Base-by-base conservation (phyloP, 1,140 invertebrate genomes). In the Neelides sp. region DNA sequence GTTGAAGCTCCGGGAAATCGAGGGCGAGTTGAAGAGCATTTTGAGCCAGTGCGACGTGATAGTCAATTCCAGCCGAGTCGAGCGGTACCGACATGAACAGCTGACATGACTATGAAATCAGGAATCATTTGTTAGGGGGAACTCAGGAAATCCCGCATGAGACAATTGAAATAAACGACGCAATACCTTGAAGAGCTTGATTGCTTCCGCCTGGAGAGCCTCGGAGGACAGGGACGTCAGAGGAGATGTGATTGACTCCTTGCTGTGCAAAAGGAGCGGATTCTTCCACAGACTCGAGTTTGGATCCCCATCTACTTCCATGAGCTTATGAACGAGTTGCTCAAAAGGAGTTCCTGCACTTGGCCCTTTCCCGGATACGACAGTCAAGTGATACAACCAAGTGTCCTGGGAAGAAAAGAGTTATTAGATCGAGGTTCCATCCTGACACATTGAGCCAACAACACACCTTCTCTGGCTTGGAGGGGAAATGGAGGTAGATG, bases 291-390 rank as follows among this genome's bases (percentile, higher is more conserved):
- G 71, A 17, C 89, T 85, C 67, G 85, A 91, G 68, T 80, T 87
- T n/a, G 85, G 78, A 73, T 93, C 89, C 4, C 88, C 90, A 62
- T 93, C 87, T 13, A 83, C 84, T 68, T 93, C 88, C 89, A 95
- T 94, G 10, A 95, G 71, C 69, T 89, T 90, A 63, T 92, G 86
- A 10, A 95, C 80, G 4, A 94, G 68, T 68, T 95, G 89, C 65
- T 96, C 92, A 65, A 90, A 95, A 64, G 93, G 88, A 2, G 90
- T 94, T 28, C 90, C 90, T 48, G 82, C 85, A 64, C 80, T 87
- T 7, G 84, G 79, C 3, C 88, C 87, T 37, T 85, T 89, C 1
- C 86, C 86, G 28, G 88, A 90, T 0, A 93, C 90, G 19, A 95
- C 86, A 0, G 90, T 94, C 51, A 96, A 46, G 37, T 60, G 58